Base-by-base conservation (phyloP, 2,888 invertebrate genomes). In the Agrotis segetum region DNA sequence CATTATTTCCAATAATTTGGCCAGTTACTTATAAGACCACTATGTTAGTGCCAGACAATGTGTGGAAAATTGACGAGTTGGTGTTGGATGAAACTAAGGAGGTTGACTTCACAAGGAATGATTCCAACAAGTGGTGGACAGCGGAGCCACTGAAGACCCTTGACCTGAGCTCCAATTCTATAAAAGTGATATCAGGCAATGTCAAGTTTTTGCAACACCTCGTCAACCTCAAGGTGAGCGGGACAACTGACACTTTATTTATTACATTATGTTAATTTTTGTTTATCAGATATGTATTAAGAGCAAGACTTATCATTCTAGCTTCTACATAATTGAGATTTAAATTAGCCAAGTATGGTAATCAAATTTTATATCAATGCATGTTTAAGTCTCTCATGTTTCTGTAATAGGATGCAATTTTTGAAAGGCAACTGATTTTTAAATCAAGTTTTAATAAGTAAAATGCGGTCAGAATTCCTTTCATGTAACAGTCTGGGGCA, bases 81-180 rank as follows among this genome's bases (percentile, higher is more conserved):
- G 97, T 97, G 17, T 84, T 96, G 76, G 96, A 97, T 69, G 97
- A 97, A 19, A 96, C 97, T 73, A 96, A 97, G 82, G 97, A 97
- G 59, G 92, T 97, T 60, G 97, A 97, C 89, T 97, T 97, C 84
- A 92, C 96, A 69, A 95, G 94, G 81, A 91, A 93, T 7, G 96
- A 97, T 63, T 96, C 96, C 52, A 97, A 97, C 80, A 97, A 96
- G 79, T 99, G 99, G 99, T 98, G 98, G 98, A 98, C 98, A 90
- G 97, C 97, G 87, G 97, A 97, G 85, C 97, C 98, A 3, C 93
- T 99, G 29, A 97, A 97, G 75, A 97, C 97, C 86, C 96, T 99
- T 80, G 98, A 99, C 92, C 95, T 98, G 67, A 98, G 98, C 89
- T 97, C 97, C 17, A 98, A 98, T 92, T 96, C 96, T 74, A 94